Percentiles rank a stretch among this genome's conserved stretches.
These are phyloP conservation scores for Threskiornis aethiopicus DNA, from an alignment of 2,797 vertebrate species.

Conservation along the genomic window DNA sequence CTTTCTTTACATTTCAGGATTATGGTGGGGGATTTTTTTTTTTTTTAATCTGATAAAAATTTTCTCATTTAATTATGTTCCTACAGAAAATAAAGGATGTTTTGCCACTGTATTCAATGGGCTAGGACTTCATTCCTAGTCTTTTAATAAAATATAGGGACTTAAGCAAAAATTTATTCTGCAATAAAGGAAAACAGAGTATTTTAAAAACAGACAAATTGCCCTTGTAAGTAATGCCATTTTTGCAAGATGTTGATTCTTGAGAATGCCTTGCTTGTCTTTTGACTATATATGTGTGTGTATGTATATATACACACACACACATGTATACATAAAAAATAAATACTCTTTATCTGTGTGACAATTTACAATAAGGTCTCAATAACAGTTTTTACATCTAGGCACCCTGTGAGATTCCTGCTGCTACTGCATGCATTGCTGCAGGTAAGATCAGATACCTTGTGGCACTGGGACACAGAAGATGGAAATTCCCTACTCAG, in stretches of 20 bases:
- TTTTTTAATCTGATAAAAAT: background rate
- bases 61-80: background rate
- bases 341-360: accelerated
- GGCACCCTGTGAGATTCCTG: background rate
- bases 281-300: background rate
- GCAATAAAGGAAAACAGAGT: background rate
- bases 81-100: background rate
- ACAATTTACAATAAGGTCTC: background rate
- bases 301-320: background rate
- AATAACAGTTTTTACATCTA: background rate
- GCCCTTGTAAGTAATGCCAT: background rate
- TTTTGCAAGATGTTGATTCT: background rate
- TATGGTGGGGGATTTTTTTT: background rate
- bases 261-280: background rate
- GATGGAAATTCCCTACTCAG: background rate
- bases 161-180: background rate
- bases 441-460: background rate
- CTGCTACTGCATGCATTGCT: background rate
- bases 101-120: background rate
- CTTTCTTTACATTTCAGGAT: background rate
- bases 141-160: background rate
- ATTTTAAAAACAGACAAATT: background rate
- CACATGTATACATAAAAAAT: background rate
- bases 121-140: background rate
- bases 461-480: background rate